phyloP scores from a whole-genome alignment of 1,140 invertebrate species.

The Ericerus pela region DNA sequence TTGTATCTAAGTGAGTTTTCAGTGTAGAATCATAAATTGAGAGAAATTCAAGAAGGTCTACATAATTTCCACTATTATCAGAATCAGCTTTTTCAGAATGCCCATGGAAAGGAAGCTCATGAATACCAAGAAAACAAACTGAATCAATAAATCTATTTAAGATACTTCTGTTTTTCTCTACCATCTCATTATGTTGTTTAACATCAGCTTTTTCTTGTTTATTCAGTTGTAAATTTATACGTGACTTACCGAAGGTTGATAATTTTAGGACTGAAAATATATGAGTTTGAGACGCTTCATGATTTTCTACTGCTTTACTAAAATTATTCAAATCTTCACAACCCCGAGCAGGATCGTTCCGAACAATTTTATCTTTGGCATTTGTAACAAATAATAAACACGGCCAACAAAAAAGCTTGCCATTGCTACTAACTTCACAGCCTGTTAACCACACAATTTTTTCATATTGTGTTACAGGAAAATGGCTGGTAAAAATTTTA shows the following conservation, averaged over 20 bases:
- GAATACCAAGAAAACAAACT: slow-evolving; percentile 3
- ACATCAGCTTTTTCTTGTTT: neutral
- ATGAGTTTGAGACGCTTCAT: slow-evolving; percentile 2
- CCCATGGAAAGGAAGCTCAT: neutral
- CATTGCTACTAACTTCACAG: no score
- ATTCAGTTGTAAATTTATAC: neutral
- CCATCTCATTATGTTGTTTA: neutral
- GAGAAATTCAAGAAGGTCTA: neutral
- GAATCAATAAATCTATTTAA: slow-evolving; percentile 1
- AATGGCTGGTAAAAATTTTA: no score
- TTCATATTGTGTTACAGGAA: no score
- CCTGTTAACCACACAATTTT: no score
- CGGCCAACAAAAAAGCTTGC: no score
- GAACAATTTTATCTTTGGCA: no score
- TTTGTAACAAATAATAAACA: no score
- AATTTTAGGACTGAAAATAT: slow-evolving; percentile 9
- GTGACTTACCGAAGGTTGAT: neutral
- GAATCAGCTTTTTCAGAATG: no score
- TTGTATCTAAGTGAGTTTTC: slow-evolving; percentile 1
- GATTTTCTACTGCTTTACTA: neutral
- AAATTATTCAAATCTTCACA: slow-evolving; percentile 10
- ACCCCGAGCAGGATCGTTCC: no score
- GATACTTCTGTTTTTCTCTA: slow-evolving; percentile 1
- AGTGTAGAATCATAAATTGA: slow-evolving; percentile 7
- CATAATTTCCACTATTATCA: neutral